A percentile compares a stretch with the other conserved stretches of the same genome.
phyloP scores from a whole-genome alignment of 37 sponge, comb jelly and placozoan species.

The Dysidea cf. avara region DNA sequence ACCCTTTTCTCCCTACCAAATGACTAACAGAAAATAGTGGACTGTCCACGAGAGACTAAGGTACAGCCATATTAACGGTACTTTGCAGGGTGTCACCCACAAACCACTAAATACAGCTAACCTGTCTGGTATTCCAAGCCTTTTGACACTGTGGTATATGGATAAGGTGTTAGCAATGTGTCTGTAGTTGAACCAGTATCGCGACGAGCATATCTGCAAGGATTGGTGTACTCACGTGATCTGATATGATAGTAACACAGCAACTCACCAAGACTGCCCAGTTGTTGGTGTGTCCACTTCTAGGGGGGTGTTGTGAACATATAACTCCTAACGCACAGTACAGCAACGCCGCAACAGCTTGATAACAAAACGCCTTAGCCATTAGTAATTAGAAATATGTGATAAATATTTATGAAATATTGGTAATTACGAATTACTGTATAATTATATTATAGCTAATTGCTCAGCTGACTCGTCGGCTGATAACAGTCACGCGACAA shows the following conservation, averaged over 20 bases:
- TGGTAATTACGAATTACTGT: too few species aligned
- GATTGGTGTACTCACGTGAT: neutral
- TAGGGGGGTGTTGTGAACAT: neutral
- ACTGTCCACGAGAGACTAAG: neutral
- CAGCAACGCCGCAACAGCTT: too few species aligned
- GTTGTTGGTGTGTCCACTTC: slow-evolving; percentile 94
- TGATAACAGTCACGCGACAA: too few species aligned
- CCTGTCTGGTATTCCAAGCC: slow-evolving; percentile 95
- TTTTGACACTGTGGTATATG: slow-evolving; percentile 95
- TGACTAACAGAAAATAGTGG: neutral
- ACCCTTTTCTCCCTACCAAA: neutral
- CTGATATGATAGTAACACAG: neutral
- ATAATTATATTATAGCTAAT: too few species aligned
- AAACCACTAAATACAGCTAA: neutral
- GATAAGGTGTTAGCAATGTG: slow-evolving; percentile 95
- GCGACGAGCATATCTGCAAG: slow-evolving; percentile 80
- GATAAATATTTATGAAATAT: too few species aligned
- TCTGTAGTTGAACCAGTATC: slow-evolving; percentile 99
- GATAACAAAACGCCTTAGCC: too few species aligned
- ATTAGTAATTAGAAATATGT: too few species aligned
- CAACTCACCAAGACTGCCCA: slow-evolving; percentile 95
- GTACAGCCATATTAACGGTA: neutral
- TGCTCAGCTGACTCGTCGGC: too few species aligned
- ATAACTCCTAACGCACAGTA: too few species aligned
- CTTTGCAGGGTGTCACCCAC: neutral